A percentile compares a stretch with the other conserved stretches of the same genome.
phyloP scores from a whole-genome alignment of 2,888 invertebrate species.

The Trichogramma evanescens region DNA sequence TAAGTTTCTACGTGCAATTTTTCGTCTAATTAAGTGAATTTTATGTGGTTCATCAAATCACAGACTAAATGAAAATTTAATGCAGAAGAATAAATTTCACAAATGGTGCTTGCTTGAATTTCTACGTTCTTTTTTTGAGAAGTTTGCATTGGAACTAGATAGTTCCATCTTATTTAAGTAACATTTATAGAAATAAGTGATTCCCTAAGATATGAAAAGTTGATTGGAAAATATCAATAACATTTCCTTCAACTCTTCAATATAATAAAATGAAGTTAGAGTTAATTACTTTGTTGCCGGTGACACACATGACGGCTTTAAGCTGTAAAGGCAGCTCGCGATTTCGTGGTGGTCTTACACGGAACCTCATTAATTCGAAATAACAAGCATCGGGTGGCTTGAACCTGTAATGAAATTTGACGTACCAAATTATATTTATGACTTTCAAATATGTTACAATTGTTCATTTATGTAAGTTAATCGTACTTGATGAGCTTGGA shows the following conservation, averaged over 20 bases:
- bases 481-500: conserved; percentile 76
- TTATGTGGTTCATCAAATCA: no score
- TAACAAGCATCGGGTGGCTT: conserved; percentile 97
- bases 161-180: not conserved
- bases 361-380: conserved; percentile 92
- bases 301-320: conserved; percentile 81
- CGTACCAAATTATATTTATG: not conserved
- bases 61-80: no score
- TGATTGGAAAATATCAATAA: not conserved
- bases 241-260: not conserved
- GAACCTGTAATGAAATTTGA: conserved; percentile 55
- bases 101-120: no score
- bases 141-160: not conserved
- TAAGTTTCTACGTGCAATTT: no score
- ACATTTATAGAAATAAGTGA: not conserved
- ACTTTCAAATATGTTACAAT: conserved; percentile 1
- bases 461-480: not conserved
- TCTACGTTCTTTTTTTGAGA: no score
- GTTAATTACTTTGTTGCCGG: conserved; percentile 67
- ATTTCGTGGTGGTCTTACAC: conserved; percentile 90
- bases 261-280: not conserved
- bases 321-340: conserved; percentile 94
- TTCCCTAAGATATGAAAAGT: not conserved
- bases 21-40: no score
- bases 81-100: no score